Base-by-base conservation (phyloP, 2,113 vertebrate genomes). In the Archocentrus centrarchus region DNA sequence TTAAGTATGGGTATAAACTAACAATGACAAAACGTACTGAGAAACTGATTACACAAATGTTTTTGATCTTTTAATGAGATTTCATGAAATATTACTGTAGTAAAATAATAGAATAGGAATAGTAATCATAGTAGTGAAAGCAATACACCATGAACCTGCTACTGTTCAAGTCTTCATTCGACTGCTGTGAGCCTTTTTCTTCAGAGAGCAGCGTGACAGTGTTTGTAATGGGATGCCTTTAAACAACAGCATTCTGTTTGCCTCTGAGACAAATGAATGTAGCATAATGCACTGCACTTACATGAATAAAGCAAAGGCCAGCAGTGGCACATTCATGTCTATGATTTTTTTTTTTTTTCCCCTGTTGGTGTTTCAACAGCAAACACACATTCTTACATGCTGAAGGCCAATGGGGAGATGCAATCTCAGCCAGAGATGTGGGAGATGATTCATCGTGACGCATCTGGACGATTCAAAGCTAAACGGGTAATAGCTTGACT, bases 381-480 rank as follows among this genome's bases (percentile, higher is more conserved):
- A 73, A 35, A 47, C 47, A 2, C 20, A 11, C 6, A 44, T 39
- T 84, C 2, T 17, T 63, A 35, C 35, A 73, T 18, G 41, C 78
- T 53, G 50, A 78, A 55, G 58, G 35, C 77, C 39, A 78, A 32
- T 2, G 9, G 77, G 58, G 75, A 70, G 75, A 35, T 61, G 70
- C 60, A 50, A 50, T 77, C n/a, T 60, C 17, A 44, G 59, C 66
- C 47, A 24, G 61, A 77, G 73, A 73, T 64, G 39, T 64, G 35
- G 60, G 73, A 62, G 62, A 63, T 88, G 81, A 90, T 88, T 93
- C 83, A 85, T 75, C 8, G 0, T 64, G 77, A 83, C 2, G 7
- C 55, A 59, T 37, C 20, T 13, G 10, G 20, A 81, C 7, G 1
- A 81, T 61, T 85, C 37, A 66, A 57, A 78, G 59, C 39, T 15